These are phyloP conservation scores for Tiliqua scincoides DNA, from an alignment of 2,113 vertebrate species.

Conservation along the genomic window DNA sequence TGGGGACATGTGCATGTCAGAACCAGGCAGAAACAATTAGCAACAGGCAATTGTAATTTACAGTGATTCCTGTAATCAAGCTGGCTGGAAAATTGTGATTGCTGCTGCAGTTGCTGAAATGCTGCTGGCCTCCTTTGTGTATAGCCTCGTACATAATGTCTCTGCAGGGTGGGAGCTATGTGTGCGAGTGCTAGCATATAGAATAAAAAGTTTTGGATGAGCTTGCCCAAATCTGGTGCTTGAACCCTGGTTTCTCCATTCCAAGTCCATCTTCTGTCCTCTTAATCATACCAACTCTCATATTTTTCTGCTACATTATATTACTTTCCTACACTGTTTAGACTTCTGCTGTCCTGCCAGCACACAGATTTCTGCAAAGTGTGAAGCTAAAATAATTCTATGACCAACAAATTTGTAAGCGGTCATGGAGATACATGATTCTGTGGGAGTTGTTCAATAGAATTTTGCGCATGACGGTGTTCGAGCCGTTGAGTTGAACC, in stretches of 20 bases:
- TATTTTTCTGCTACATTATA: not conserved
- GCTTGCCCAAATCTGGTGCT: no score
- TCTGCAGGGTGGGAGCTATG: no score
- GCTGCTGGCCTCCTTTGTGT: no score
- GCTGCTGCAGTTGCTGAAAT: not conserved
- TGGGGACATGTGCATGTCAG: not conserved
- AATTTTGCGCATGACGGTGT: not conserved
- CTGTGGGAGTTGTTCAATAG: not conserved
- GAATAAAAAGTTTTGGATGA: no score
- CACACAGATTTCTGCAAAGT: not conserved
- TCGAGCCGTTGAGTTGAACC: not conserved
- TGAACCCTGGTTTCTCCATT: no score
- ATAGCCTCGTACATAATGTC: no score
- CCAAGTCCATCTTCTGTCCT: no score
- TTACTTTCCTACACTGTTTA: not conserved
- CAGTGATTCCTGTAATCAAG: not conserved
- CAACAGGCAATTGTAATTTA: not conserved
- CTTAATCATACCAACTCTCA: not conserved
- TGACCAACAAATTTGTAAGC: not conserved
- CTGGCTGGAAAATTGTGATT: not conserved
- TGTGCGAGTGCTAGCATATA: no score
- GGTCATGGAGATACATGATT: not conserved
- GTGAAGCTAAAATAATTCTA: not conserved
- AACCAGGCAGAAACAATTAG: not conserved
- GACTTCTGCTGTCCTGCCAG: not conserved